These are phyloP conservation scores for Emydura subglobosa DNA, from an alignment of 2,113 vertebrate genomes.

Conservation along the genomic window DNA sequence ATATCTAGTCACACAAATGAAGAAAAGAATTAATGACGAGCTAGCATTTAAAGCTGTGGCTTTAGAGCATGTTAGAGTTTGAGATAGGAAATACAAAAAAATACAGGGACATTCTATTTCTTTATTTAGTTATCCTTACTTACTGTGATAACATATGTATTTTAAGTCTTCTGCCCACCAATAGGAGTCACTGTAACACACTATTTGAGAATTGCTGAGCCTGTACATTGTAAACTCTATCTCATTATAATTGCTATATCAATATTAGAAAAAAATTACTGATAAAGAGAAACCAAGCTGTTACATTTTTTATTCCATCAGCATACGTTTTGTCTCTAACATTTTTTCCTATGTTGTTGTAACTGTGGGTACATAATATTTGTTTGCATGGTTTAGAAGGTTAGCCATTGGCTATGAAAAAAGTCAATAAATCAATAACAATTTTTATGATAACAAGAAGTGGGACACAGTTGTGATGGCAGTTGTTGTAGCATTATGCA, in stretches of 20 bases:
- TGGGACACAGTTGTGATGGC: constrained; percentile 78
- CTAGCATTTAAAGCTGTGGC: background rate
- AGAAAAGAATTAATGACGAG: background rate
- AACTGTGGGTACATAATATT: constrained; percentile 36
- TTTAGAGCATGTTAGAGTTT: background rate
- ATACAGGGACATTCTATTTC: background rate
- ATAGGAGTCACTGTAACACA: background rate
- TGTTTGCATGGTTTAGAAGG: constrained; percentile 70
- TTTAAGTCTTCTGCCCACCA: background rate
- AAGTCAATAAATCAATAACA: constrained; percentile 91
- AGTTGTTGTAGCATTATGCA: constrained; percentile 62
- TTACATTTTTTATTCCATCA: background rate
- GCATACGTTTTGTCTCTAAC: constrained; percentile 15
- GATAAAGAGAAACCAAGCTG: background rate
- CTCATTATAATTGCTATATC: rapidly evolving
- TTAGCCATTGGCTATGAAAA: constrained; percentile 83
- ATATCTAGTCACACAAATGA: background rate
- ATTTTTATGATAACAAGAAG: constrained; percentile 86
- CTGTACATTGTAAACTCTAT: background rate
- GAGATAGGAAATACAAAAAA: background rate
- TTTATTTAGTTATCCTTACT: background rate
- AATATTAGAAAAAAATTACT: background rate
- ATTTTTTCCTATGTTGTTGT: constrained; percentile 47
- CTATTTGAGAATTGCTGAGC: background rate
- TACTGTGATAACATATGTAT: background rate